A percentile compares a stretch with the other conserved stretches of the same genome.
Evolutionary conservation across 2,797 vertebrate genomes (phyloP).

Genomic region (Anguilla anguilla): DNA sequence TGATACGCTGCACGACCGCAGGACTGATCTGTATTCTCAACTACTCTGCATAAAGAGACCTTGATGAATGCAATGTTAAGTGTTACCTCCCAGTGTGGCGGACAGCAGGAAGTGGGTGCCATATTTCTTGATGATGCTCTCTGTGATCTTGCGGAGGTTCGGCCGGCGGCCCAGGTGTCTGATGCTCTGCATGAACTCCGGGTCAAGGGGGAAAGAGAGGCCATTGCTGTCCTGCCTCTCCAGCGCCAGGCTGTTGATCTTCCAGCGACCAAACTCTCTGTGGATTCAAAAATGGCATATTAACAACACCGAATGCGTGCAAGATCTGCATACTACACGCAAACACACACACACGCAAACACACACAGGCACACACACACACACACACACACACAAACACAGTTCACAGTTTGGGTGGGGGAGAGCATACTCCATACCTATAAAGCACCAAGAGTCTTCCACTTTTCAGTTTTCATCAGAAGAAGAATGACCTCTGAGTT

Average conservation of each 20-base stretch:
- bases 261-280: conserved; percentile 98
- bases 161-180: conserved; percentile 89
- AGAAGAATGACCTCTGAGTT: not conserved
- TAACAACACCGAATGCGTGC: not conserved
- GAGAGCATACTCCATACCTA: not conserved
- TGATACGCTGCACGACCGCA: conserved; percentile 4
- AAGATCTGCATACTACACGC: not conserved
- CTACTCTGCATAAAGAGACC: conserved; percentile 17
- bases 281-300: not conserved
- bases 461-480: not conserved
- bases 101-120: conserved; percentile 93
- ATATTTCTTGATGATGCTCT: conserved; percentile 97
- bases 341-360: not conserved
- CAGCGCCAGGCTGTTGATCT: conserved; percentile 94
- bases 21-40: conserved; percentile 47
- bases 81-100: conserved; percentile 93
- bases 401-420: conserved; percentile 13
- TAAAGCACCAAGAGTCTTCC: not conserved
- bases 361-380: not conserved
- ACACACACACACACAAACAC: conserved; percentile 3
- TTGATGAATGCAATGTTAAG: not conserved
- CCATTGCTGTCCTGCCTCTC: conserved; percentile 86
- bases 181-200: conserved; percentile 91
- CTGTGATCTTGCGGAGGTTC: conserved; percentile 88
- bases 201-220: conserved; percentile 87